Evolutionary conservation across 2,113 vertebrate species (phyloP).

Genomic region (Albula goreensis): DNA sequence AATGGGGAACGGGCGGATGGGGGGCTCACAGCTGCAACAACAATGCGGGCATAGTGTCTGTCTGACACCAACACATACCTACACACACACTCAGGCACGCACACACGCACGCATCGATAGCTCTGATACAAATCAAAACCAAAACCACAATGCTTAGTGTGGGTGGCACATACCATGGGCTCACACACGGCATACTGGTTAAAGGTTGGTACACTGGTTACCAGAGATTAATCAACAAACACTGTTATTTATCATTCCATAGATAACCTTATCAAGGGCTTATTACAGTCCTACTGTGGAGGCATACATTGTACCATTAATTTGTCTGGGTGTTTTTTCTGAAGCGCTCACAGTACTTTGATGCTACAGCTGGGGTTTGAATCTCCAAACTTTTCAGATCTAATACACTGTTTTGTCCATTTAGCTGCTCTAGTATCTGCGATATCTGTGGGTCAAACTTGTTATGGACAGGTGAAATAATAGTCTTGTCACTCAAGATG

Average conservation of each 20-base stretch:
- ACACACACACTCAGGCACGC: not conserved
- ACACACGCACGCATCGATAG: not conserved
- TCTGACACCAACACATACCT: not conserved
- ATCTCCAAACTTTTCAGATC: too few species aligned
- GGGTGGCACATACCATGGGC: not conserved
- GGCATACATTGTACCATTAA: too few species aligned
- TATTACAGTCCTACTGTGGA: not conserved
- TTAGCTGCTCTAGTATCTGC: too few species aligned
- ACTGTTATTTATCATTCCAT: not conserved
- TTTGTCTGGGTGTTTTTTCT: too few species aligned
- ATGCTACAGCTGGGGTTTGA: too few species aligned
- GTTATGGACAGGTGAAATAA: too few species aligned
- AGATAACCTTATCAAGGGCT: not conserved
- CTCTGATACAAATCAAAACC: conserved; percentile 16
- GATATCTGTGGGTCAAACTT: too few species aligned
- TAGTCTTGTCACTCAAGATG: too few species aligned
- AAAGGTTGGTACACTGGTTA: not conserved
- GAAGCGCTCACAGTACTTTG: too few species aligned
- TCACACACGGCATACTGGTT: not conserved
- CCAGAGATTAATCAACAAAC: not conserved
- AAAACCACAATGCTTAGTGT: conserved; percentile 3
- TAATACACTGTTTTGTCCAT: too few species aligned
- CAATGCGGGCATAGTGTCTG: not conserved
- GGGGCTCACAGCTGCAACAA: conserved; percentile 16
- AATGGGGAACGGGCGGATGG: not conserved